Evolutionary conservation across 2,797 vertebrate species (phyloP).

Genomic region (Lophius americanus): DNA sequence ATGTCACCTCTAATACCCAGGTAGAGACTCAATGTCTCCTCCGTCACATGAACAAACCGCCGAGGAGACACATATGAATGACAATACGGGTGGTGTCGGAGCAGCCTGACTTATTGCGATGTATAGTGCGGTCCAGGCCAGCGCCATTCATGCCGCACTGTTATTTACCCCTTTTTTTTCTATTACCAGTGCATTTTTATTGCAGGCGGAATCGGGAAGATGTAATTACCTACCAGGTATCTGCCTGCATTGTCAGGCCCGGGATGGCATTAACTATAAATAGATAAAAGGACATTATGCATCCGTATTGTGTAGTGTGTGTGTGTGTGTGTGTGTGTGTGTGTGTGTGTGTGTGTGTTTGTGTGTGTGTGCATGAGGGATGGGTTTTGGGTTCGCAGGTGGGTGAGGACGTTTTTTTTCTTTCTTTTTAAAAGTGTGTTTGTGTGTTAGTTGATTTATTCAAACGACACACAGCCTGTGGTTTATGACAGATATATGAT

Average conservation of each 20-base stretch:
- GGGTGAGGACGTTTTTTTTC: no score
- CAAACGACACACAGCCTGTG: constrained; percentile 60
- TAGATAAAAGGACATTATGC: constrained; percentile 82
- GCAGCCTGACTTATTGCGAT: constrained; percentile 71
- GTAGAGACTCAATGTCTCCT: constrained; percentile 69
- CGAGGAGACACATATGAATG: constrained; percentile 70
- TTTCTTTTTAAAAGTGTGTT: constrained; percentile 64
- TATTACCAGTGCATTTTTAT: constrained; percentile 75
- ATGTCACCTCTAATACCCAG: constrained; percentile 70
- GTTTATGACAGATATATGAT: constrained; percentile 76
- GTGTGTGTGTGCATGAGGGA: constrained; percentile 27
- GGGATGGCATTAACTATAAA: constrained; percentile 79
- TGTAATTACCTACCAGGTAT: constrained; percentile 82
- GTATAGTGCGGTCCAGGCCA: constrained; percentile 52
- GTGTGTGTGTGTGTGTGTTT: constrained; percentile 19
- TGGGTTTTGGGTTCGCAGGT: no score
- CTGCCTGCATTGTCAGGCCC: constrained; percentile 76
- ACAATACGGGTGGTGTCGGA: constrained; percentile 70
- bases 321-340: constrained; percentile 37
- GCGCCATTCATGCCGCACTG: constrained; percentile 63
- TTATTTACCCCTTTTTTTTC: constrained; percentile 75
- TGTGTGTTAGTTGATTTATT: constrained; percentile 72
- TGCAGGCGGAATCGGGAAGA: constrained; percentile 67
- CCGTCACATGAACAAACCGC: constrained; percentile 68
- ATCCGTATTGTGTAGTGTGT: constrained; percentile 69